phyloP scores from a whole-genome alignment of 2,797 vertebrate genomes.

The Crotalus adamanteus region DNA sequence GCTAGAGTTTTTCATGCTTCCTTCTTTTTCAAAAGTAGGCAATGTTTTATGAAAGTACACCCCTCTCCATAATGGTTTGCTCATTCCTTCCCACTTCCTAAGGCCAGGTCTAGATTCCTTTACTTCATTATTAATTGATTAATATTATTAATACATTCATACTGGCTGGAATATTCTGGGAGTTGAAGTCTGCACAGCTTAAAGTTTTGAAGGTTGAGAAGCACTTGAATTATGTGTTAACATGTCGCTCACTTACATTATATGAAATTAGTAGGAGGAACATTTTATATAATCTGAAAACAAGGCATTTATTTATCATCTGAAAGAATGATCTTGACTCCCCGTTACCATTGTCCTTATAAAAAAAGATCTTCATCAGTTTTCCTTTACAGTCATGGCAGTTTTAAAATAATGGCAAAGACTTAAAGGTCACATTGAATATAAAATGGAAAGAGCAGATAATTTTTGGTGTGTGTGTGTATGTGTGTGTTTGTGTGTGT shows the following conservation, averaged over 20 bases:
- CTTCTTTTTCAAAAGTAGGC: not conserved
- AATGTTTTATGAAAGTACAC: not conserved
- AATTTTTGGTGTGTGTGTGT: not conserved
- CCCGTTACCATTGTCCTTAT: not conserved
- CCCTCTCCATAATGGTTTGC: not conserved
- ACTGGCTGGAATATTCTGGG: not conserved
- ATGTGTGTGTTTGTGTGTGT: not conserved
- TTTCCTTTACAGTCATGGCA: not conserved
- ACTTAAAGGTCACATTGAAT: not conserved
- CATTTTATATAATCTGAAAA: not conserved
- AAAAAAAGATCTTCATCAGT: not conserved
- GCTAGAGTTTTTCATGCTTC: not conserved
- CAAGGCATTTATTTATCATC: not conserved
- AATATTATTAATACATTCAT: not conserved
- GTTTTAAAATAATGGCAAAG: not conserved
- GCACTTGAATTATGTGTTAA: not conserved
- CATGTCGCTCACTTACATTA: not conserved
- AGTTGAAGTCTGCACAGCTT: not conserved
- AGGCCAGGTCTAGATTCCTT: not conserved
- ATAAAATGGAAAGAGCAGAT: not conserved
- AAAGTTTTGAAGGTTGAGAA: not conserved
- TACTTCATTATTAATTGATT: not conserved
- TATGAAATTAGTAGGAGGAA: not conserved
- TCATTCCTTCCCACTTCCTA: not conserved
- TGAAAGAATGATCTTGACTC: not conserved